Evolutionary conservation across 2,888 invertebrate species (phyloP).

Genomic region (Ischnus inquisitorius): DNA sequence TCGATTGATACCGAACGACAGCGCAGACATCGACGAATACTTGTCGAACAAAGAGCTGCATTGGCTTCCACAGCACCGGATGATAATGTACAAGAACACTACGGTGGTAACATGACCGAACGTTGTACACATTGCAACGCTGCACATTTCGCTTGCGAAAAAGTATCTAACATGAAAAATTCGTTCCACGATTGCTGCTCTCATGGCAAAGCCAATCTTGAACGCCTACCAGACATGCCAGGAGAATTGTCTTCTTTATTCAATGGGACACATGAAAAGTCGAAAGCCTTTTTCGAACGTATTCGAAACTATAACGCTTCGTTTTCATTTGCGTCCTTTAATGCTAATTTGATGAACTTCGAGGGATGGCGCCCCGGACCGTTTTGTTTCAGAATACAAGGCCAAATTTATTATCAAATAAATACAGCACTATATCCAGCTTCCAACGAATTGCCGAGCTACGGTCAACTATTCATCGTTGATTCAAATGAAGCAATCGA

Average conservation of each 20-base stretch:
- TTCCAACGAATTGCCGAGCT: constrained; percentile 40
- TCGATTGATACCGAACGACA: not conserved
- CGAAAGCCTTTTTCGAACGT: constrained; percentile 57
- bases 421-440: constrained; percentile 50
- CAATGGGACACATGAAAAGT: constrained; percentile 55
- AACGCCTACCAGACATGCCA: constrained; percentile 54
- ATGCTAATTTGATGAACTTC: constrained; percentile 64
- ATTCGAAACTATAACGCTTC: constrained; percentile 62
- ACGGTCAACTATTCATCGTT: constrained; percentile 54
- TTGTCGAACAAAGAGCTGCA: constrained; percentile 10
- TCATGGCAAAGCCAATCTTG: constrained; percentile 55
- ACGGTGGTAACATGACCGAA: constrained; percentile 45
- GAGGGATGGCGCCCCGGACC: constrained; percentile 52
- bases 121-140: constrained; percentile 48
- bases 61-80: not conserved
- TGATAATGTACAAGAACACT: constrained; percentile 46
- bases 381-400: constrained; percentile 50
- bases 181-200: constrained; percentile 66
- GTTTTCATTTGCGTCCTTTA: constrained; percentile 67
- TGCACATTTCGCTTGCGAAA: constrained; percentile 59
- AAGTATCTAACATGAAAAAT: constrained; percentile 56
- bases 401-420: constrained; percentile 63
- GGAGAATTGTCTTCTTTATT: constrained; percentile 54
- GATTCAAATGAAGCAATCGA: constrained; percentile 53
- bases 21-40: not conserved